A percentile compares a stretch with the other conserved stretches of the same genome.
Conservation (phyloP, 2,888 invertebrate genomes). For the Sceliomorpha sp. region DNA sequence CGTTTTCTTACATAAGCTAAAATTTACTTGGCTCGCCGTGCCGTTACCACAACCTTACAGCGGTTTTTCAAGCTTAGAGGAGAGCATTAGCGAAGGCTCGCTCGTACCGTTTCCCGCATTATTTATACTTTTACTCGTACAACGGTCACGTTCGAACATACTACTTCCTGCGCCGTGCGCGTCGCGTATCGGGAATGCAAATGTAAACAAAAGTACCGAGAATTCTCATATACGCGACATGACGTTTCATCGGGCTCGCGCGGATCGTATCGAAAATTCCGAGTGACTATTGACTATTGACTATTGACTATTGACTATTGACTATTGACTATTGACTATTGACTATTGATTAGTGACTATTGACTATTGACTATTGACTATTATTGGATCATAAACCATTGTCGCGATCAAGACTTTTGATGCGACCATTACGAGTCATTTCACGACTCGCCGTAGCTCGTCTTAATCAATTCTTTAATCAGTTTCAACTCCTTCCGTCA, state of each 20-base stretch:
- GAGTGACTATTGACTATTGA: slow-evolving; percentile 4
- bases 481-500: too few species aligned
- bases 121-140: slow-evolving; percentile 67
- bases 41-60: slow-evolving; percentile 27
- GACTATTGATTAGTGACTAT: too few species aligned
- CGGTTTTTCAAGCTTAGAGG: slow-evolving; percentile 33
- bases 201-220: slow-evolving; percentile 66
- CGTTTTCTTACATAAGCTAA: slow-evolving; percentile 41
- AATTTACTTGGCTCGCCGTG: slow-evolving; percentile 16
- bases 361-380: too few species aligned
- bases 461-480: too few species aligned
- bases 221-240: slow-evolving; percentile 53
- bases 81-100: slow-evolving; percentile 31
- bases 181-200: slow-evolving; percentile 69
- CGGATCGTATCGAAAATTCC: slow-evolving; percentile 31
- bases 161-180: slow-evolving; percentile 70
- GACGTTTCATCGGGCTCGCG: slow-evolving; percentile 37
- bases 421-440: too few species aligned
- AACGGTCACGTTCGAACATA: slow-evolving; percentile 74
- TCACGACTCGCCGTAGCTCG: too few species aligned
- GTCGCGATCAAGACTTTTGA: too few species aligned
- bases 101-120: slow-evolving; percentile 60
- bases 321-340: too few species aligned
- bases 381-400: too few species aligned
- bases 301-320: too few species aligned